Base-by-base conservation (phyloP, 2,113 vertebrate species). In the Halcyon malimbica region DNA sequence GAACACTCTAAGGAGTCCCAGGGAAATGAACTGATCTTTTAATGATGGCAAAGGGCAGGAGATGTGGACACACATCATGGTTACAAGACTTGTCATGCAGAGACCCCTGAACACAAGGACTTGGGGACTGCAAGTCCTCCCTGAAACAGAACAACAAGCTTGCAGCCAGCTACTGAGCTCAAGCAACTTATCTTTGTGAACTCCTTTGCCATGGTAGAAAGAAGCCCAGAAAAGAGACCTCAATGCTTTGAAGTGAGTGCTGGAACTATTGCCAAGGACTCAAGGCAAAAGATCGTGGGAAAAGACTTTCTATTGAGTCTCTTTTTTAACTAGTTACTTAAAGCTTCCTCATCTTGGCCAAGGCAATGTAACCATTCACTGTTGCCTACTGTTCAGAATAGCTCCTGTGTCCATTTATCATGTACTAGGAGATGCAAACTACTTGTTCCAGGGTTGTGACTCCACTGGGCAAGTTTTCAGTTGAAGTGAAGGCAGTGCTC, bases 251-350 rank as follows among this genome's bases (percentile, higher is more conserved):
- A 96, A 96, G 88, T 78, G 75, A 95, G 54, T 18, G 39, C 75
- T 94, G 93, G 95, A 95, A 83, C 86, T 94, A 93, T 90, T 96
- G 91, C 93, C 93, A 96, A 95, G 84, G 78, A 79, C 81, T 94
- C 89, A 73, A 85, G 83, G 93, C 93, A 96, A 95, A 95, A 95
- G 94, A 95, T 87, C 89, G 87, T 97, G 94, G 91, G 93, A 97
- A 97, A 97, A 89, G 80, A n/a, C 81, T 94, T 91, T 48, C 93
- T 87, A 93, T 94, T 96, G 93, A 96, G 94, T 90, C 77, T 77
- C 48, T 73, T 94, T 95, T 94, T 95, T 50, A 93, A 84, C 89
- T 75, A 68, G 69, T 95, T 91, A 78, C 94, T 96, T 94, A 89
- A 89, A 89, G 56, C 86, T 91, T 95, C 87, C 89, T 92, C 89